Conservation (phyloP, 2,113 vertebrate species). For the Dromiciops gliroides region DNA sequence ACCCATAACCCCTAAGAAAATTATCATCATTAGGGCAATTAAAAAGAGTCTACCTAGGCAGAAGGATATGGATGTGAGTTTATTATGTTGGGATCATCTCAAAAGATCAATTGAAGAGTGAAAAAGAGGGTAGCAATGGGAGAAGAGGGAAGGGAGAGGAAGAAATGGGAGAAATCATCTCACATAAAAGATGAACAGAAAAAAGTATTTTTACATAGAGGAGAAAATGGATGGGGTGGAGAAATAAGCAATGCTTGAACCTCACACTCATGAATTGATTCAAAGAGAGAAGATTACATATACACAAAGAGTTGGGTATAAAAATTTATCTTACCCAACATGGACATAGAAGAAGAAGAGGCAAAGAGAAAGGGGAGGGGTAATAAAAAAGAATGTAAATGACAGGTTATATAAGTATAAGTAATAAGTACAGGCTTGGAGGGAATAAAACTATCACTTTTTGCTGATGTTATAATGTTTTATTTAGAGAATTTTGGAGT, state of each 20-base stretch:
- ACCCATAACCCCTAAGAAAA: not conserved
- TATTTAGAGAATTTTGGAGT: not conserved
- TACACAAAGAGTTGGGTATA: not conserved
- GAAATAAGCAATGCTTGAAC: not conserved
- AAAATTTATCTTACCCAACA: not conserved
- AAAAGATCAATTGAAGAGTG: not conserved
- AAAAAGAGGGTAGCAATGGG: not conserved
- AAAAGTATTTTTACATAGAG: not conserved
- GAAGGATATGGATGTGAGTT: not conserved
- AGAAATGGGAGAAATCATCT: not conserved
- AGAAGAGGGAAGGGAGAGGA: not conserved
- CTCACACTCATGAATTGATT: not conserved
- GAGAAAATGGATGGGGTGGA: not conserved
- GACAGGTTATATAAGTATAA: not conserved
- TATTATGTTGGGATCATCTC: not conserved
- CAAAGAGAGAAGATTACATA: not conserved
- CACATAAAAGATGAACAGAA: not conserved
- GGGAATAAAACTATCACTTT: not conserved
- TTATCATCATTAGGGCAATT: not conserved
- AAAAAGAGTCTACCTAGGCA: not conserved
- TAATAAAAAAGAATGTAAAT: not conserved
- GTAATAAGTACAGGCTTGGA: not conserved
- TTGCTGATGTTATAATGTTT: not conserved
- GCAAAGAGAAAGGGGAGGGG: not conserved
- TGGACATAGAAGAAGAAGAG: not conserved